Evolutionary conservation across 53 echinoderm and acorn worm genomes (phyloP).

Genomic region (Holothuria scabra): DNA sequence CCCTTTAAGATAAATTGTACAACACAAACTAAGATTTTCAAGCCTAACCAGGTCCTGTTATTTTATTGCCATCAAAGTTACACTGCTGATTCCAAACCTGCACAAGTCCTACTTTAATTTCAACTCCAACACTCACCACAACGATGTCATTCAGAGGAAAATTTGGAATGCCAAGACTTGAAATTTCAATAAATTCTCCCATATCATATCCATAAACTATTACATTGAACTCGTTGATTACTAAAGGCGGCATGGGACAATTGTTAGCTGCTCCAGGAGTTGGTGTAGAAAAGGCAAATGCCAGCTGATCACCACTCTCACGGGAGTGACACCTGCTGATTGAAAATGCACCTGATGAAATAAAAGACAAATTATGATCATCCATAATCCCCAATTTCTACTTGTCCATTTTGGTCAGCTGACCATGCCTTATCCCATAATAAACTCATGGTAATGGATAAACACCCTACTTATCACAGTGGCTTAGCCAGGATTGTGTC

Average conservation of each 20-base stretch:
- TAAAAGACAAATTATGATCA: not conserved
- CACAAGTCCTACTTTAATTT: not conserved
- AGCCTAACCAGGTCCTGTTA: too few species aligned
- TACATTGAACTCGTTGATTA: constrained; percentile 92
- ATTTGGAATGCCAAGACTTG: constrained; percentile 63
- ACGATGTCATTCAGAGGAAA: constrained; percentile 82
- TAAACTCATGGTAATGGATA: too few species aligned
- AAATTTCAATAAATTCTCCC: constrained; percentile 86
- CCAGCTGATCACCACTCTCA: constrained; percentile 64
- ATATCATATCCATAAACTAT: constrained; percentile 49
- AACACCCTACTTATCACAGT: too few species aligned
- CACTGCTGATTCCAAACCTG: too few species aligned
- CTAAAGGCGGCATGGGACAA: constrained; percentile 71
- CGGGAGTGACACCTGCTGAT: constrained; percentile 80
- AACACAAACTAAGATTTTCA: too few species aligned
- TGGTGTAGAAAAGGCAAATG: constrained; percentile 57
- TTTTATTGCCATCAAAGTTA: too few species aligned
- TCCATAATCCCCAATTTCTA: too few species aligned
- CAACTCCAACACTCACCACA: constrained; percentile 63
- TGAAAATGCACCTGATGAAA: constrained; percentile 53
- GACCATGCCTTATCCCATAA: too few species aligned
- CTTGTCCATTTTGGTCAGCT: too few species aligned
- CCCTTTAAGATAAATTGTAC: too few species aligned
- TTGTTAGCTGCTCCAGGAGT: constrained; percentile 72
- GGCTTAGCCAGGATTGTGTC: too few species aligned